These are phyloP conservation scores for Lontra canadensis DNA, from an alignment of 2,113 vertebrate species.

Conservation along the genomic window DNA sequence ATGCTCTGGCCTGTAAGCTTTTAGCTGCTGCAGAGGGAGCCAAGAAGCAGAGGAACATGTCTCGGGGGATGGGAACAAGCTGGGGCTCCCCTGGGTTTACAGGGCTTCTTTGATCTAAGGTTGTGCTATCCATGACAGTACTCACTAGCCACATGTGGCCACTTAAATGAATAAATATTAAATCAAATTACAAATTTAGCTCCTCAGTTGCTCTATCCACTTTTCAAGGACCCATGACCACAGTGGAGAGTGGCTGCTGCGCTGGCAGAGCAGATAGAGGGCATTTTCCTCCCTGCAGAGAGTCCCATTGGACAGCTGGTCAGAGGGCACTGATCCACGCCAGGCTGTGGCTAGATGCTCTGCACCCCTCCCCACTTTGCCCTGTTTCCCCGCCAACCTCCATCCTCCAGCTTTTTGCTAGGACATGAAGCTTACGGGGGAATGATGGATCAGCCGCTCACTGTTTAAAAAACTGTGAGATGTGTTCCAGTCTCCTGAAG, in stretches of 20 bases:
- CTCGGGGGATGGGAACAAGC: neutral
- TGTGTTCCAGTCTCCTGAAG: neutral
- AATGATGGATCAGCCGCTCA: neutral
- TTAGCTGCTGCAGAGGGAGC: neutral
- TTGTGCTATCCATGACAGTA: neutral
- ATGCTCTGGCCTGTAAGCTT: neutral
- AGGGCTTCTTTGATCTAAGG: neutral
- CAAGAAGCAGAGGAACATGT: neutral
- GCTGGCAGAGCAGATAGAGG: neutral
- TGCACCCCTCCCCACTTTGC: neutral
- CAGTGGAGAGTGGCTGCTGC: neutral
- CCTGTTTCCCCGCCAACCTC: neutral
- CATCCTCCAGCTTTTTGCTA: neutral
- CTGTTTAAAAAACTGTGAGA: constrained; percentile 4
- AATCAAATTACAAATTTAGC: neutral
- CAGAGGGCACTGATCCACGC: neutral
- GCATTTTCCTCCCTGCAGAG: neutral
- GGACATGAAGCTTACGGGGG: neutral
- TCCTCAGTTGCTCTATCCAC: neutral
- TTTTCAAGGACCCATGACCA: neutral
- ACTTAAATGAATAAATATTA: neutral
- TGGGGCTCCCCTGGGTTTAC: neutral
- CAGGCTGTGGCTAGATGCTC: neutral
- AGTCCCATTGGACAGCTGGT: neutral
- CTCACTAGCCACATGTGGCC: neutral